These are phyloP conservation scores for Artemia sp. DNA, from an alignment of 2,888 invertebrate genomes.

Conservation along the genomic window DNA sequence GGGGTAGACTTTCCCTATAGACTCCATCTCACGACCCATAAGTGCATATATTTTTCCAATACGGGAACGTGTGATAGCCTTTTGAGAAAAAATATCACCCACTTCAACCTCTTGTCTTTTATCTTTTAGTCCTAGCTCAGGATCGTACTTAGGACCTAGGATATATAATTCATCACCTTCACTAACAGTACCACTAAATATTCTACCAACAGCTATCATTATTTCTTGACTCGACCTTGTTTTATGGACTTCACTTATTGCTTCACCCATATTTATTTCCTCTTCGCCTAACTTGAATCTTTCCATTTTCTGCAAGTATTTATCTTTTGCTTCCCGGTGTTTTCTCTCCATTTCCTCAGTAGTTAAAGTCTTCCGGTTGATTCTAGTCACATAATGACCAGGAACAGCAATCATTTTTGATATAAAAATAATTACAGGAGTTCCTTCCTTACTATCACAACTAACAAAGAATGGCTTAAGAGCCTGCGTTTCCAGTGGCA, in stretches of 20 bases:
- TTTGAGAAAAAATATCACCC: not conserved
- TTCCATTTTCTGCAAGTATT: slow-evolving; percentile 41
- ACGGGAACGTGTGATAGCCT: slow-evolving; percentile 25
- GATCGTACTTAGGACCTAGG: slow-evolving; percentile 73
- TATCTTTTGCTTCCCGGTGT: slow-evolving; percentile 46
- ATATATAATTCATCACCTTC: slow-evolving; percentile 62
- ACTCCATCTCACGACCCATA: slow-evolving; percentile 78
- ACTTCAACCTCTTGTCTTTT: slow-evolving; percentile 23
- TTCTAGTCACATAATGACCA: slow-evolving; percentile 45
- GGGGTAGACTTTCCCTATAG: slow-evolving; percentile 58
- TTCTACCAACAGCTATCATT: slow-evolving; percentile 77
- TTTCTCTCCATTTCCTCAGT: slow-evolving; percentile 51
- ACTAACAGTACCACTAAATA: slow-evolving; percentile 70
- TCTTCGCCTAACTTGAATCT: slow-evolving; percentile 24
- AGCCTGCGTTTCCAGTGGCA: slow-evolving; percentile 49
- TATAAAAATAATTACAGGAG: slow-evolving; percentile 54
- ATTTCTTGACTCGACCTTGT: slow-evolving; percentile 37
- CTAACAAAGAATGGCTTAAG: slow-evolving; percentile 50
- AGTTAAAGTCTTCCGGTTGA: slow-evolving; percentile 57
- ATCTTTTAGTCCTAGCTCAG: slow-evolving; percentile 32
- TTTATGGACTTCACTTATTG: slow-evolving; percentile 25
- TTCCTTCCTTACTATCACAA: slow-evolving; percentile 46
- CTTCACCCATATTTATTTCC: slow-evolving; percentile 20
- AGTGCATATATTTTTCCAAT: slow-evolving; percentile 66
- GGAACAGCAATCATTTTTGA: slow-evolving; percentile 75